Base-by-base conservation (phyloP, 2,888 invertebrate genomes). In the Hymenopus coronatus region DNA sequence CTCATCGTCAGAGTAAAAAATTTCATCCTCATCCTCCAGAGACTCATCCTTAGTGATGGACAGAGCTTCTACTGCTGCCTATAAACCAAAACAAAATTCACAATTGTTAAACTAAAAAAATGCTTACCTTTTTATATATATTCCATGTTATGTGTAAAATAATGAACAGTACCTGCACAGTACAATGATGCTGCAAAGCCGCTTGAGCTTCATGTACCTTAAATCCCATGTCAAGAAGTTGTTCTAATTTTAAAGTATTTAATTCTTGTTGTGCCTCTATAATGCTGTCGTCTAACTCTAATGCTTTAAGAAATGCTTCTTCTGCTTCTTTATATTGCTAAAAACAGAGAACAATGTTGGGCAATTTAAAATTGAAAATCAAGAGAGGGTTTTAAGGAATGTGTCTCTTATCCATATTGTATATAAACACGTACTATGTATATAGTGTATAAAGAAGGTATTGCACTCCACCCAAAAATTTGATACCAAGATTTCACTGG, bases 261-360 rank as follows among this genome's bases (percentile, higher is more conserved):
- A 93, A 91, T 91, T 94, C 94, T 90, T 92, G 92, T 83, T 92
- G 91, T 46, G 93, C 93, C 90, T 93, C 93, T 89, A 92, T 92
- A 92, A 93, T 93, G 91, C 93, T 93, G 91, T 92, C 92, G 91
- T 94, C 94, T 91, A 93, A 91, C 91, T 93, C 93, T 91, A 93
- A 91, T 81, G 93, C 93, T 91, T 93, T 92, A 90, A 92, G 92
- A 92, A 93, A 94, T 40, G 93, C 92, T 90, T 93, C 92, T 91
- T 94, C 93, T 84, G 94, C 93, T 90, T 93, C 92, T 27, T 92
- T 91, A 92, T 92, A 93, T 91, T 92, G 92, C 93, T 93, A 91
- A 83, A 85, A 3, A 54, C 33, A 33, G 33, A 33, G 8, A 33
- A 33, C 33, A 33, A 33, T 33, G 33, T 33, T 33, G 7, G 7